phyloP scores from a whole-genome alignment of 1,140 invertebrate genomes.

The Globodera ellingtonae region DNA sequence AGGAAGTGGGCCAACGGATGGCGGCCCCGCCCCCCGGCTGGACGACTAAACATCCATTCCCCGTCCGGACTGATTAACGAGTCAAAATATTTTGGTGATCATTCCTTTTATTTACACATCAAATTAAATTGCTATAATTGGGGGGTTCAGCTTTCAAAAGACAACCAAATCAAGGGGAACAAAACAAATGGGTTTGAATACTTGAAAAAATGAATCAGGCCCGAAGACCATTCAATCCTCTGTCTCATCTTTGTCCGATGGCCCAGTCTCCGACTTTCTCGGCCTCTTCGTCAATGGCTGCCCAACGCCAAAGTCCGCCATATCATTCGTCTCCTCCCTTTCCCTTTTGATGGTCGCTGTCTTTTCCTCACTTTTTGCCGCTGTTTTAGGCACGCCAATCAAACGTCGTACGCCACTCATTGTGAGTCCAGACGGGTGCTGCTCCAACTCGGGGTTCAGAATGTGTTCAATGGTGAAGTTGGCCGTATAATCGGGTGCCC shows the following conservation, averaged over 20 bases:
- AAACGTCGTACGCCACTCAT: not conserved
- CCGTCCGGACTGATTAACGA: too few species aligned
- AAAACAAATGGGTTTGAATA: too few species aligned
- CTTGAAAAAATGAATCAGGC: not conserved
- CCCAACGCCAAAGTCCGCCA: too few species aligned
- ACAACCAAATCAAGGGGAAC: too few species aligned
- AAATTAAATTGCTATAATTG: too few species aligned
- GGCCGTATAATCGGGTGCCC: conserved; percentile 14
- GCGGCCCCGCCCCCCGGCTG: too few species aligned
- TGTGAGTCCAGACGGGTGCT: conserved; percentile 2
- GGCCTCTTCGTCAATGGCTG: too few species aligned
- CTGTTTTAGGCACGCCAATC: conserved; percentile 1
- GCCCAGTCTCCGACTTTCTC: not conserved
- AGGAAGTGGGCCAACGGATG: not conserved
- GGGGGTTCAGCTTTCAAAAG: too few species aligned
- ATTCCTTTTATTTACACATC: too few species aligned
- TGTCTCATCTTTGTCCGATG: not conserved
- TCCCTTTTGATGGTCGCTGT: not conserved
- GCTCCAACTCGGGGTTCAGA: not conserved
- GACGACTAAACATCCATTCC: too few species aligned
- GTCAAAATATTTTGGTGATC: too few species aligned
- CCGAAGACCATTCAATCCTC: not conserved
- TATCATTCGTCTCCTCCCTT: too few species aligned
- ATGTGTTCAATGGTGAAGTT: conserved; percentile 4
- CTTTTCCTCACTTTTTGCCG: conserved; percentile 6